These are phyloP conservation scores for Limnephilus auricula DNA, from an alignment of 2,888 invertebrate species.

Conservation along the genomic window DNA sequence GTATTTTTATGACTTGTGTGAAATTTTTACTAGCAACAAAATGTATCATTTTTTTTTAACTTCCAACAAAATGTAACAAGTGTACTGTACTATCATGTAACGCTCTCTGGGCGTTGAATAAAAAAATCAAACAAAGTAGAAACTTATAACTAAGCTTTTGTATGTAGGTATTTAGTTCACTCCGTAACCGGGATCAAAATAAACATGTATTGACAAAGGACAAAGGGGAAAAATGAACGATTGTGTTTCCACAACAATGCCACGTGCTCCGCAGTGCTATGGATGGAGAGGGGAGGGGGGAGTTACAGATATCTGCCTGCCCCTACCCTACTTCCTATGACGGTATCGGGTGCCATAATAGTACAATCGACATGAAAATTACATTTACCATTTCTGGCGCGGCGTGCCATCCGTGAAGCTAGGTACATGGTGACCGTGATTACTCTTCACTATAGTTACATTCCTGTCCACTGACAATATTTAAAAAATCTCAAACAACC, in stretches of 20 bases:
- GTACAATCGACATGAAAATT: conserved; percentile 36
- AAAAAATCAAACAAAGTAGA: too few species aligned
- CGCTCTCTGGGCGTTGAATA: too few species aligned
- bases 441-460: neutral
- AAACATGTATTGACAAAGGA: neutral
- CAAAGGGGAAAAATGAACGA: neutral
- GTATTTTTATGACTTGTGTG: too few species aligned
- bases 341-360: neutral
- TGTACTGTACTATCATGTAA: too few species aligned
- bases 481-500: too few species aligned
- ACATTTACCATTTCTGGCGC: conserved; percentile 48
- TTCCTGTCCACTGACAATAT: neutral
- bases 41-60: too few species aligned
- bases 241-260: conserved; percentile 12
- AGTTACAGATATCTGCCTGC: neutral
- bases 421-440: conserved; percentile 22
- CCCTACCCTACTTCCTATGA: neutral
- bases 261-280: neutral
- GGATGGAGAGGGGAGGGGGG: neutral
- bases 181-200: neutral
- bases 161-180: neutral
- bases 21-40: too few species aligned
- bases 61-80: too few species aligned
- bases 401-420: conserved; percentile 52
- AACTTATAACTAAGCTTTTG: neutral